Evolutionary conservation across 1,140 invertebrate genomes (phyloP).

Genomic region (Liolophura sinensis): DNA sequence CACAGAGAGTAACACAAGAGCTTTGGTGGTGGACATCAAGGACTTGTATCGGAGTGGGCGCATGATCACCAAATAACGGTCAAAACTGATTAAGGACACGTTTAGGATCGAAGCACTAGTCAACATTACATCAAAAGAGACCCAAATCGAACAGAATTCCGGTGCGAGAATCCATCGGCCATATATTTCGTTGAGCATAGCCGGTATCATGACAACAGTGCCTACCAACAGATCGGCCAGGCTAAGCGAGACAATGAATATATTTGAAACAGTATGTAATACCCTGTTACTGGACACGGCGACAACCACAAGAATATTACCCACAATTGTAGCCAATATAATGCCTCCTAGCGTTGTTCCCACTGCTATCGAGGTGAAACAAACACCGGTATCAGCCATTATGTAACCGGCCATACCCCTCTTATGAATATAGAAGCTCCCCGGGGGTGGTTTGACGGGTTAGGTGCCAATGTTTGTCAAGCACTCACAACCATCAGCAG

Average conservation of each 20-base stretch:
- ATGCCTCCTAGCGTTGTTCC: conserved; percentile 47
- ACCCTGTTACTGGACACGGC: conserved; percentile 87
- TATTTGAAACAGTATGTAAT: conserved; percentile 88
- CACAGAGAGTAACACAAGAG: conserved; percentile 85
- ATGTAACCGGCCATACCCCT: conserved; percentile 28
- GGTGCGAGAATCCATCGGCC: conserved; percentile 92
- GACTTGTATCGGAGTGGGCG: conserved; percentile 95
- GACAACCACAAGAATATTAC: conserved; percentile 83
- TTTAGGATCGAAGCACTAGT: conserved; percentile 97
- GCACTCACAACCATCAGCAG: neutral
- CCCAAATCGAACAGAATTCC: conserved; percentile 97
- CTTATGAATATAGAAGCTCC: conserved; percentile 14
- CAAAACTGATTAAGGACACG: conserved; percentile 95
- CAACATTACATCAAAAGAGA: conserved; percentile 98
- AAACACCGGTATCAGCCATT: conserved; percentile 51
- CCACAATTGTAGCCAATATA: conserved; percentile 52
- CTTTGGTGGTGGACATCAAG: conserved; percentile 80
- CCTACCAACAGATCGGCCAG: conserved; percentile 92
- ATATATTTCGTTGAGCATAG: conserved; percentile 60
- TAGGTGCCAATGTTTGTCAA: conserved; percentile 5
- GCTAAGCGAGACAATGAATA: conserved; percentile 92
- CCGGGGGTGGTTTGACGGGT: neutral
- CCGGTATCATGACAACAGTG: conserved; percentile 73
- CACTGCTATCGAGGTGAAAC: conserved; percentile 83
- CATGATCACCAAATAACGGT: conserved; percentile 97